phyloP scores from a whole-genome alignment of 2,888 invertebrate genomes.

The Pyrrhia umbra region DNA sequence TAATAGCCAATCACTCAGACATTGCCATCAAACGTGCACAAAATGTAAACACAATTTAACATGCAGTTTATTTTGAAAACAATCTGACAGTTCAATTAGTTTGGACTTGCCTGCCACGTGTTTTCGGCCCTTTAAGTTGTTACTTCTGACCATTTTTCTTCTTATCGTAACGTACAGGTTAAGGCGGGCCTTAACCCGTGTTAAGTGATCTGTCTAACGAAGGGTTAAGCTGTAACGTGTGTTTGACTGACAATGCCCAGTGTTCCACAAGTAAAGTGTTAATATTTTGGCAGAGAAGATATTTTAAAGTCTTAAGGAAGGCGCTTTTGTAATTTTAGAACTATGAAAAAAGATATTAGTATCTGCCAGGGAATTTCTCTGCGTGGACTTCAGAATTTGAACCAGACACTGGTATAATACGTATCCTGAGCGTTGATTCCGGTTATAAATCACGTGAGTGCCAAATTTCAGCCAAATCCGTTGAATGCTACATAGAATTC shows the following conservation, averaged over 20 bases:
- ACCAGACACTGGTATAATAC: too few relatives aligned
- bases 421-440: too few relatives aligned
- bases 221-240: slow-evolving; percentile 47
- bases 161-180: neutral
- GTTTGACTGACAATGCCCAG: slow-evolving; percentile 19
- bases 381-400: too few relatives aligned
- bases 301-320: too few relatives aligned
- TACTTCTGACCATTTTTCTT: slow-evolving; percentile 6
- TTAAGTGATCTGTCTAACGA: slow-evolving; percentile 43
- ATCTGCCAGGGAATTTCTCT: too few relatives aligned
- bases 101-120: neutral
- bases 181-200: slow-evolving; percentile 16
- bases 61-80: neutral
- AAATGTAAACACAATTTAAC: neutral
- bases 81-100: neutral
- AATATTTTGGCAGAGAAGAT: neutral
- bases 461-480: too few relatives aligned
- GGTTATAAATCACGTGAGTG: too few relatives aligned
- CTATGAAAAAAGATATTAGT: too few relatives aligned
- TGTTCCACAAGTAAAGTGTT: slow-evolving; percentile 1
- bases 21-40: neutral
- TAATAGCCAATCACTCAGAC: neutral
- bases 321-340: too few relatives aligned
- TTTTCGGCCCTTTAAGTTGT: too few relatives aligned
- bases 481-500: neutral